A percentile compares a stretch with the other conserved stretches of the same genome.
Evolutionary conservation across 2,797 vertebrate genomes (phyloP).

Genomic region (Xyrichtys novacula): DNA sequence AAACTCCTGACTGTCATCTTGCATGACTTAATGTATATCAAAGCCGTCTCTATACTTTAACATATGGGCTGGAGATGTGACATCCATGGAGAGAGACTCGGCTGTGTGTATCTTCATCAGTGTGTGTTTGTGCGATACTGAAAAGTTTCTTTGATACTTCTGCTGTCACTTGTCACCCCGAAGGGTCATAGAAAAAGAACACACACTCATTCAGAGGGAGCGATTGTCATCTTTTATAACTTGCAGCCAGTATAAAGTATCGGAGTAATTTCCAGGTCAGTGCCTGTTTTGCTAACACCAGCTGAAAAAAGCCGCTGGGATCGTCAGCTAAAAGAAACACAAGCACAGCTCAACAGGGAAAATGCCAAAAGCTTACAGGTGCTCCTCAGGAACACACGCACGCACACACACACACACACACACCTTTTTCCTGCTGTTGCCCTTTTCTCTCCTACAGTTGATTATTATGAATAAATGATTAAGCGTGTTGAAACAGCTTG

Average conservation of each 20-base stretch:
- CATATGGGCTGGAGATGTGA: slow-evolving; percentile 48
- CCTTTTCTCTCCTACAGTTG: slow-evolving; percentile 26
- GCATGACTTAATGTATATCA: slow-evolving; percentile 77
- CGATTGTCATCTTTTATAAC: slow-evolving; percentile 63
- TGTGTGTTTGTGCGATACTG: slow-evolving; percentile 2
- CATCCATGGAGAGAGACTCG: slow-evolving; percentile 37
- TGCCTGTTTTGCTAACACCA: slow-evolving; percentile 63
- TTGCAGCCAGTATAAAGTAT: slow-evolving; percentile 47
- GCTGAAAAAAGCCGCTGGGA: slow-evolving; percentile 52
- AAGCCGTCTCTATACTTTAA: slow-evolving; percentile 57
- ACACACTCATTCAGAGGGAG: slow-evolving; percentile 27
- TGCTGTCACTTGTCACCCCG: slow-evolving; percentile 49
- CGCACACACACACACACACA: slow-evolving; percentile 29
- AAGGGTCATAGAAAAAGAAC: slow-evolving; percentile 43
- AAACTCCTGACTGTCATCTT: slow-evolving; percentile 73
- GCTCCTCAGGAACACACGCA: slow-evolving; percentile 36
- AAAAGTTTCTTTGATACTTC: slow-evolving; percentile 52
- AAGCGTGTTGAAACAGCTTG: slow-evolving; percentile 35
- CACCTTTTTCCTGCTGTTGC: slow-evolving; percentile 16
- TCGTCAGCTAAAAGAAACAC: slow-evolving; percentile 29
- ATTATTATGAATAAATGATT: slow-evolving; percentile 52
- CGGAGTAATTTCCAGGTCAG: slow-evolving; percentile 70
- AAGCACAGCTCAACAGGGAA: slow-evolving; percentile 35
- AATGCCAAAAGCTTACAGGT: slow-evolving; percentile 59
- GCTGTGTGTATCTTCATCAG: slow-evolving; percentile 35